Evolutionary conservation across 2,888 invertebrate genomes (phyloP), one percentile per base, ranked within the genome.

Genomic region (Microchrysa polita): DNA sequence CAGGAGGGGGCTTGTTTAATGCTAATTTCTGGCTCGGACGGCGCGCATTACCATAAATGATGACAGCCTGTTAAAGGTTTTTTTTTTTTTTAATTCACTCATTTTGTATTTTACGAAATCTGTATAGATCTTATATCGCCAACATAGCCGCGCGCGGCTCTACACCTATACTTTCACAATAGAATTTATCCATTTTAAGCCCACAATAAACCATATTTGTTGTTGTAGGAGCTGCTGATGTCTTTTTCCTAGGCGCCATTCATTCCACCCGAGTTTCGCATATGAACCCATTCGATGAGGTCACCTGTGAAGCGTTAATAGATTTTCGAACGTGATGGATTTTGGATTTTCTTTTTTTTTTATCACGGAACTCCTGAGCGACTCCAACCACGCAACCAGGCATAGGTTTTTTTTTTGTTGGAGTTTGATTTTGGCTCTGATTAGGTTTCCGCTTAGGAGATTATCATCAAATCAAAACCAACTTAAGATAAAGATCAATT

Each of bases 1-100:
- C n/a, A n/a, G n/a, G n/a, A 12, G 55, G 69, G 69, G 40, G 5
- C 16, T 55, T 65, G 42, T 65, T 55, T 40, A 57, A 69, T 69
- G 69, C 57, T 69, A 69, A 69, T 69, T 55, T 55, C 55, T 42
- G 18, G 57, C 52, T 22, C 69, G 55, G 40, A 18, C 55, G 1
- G 42, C 27, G n/a, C n/a, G 12, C 67, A 67, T 67, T 67, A 55
- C 18, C 67, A 67, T 67, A 69, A 69, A 69, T 52, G 69, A 69
- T 55, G 69, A 69, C 69, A 69, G 69, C 69, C 69, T 69, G 69
- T 69, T 69, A 2, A 34, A 34, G 27, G n/a, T 34, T 34, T 34
- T 69, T 55, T 42, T 69, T 69, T 55, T 27, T 69, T 20, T 20
- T 23, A 65, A 1, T 20, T 48, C 20, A 9, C 4, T 48, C 4